These are phyloP conservation scores for Sarcophaga peregrina DNA, from an alignment of 1,140 invertebrate species.

Conservation along the genomic window DNA sequence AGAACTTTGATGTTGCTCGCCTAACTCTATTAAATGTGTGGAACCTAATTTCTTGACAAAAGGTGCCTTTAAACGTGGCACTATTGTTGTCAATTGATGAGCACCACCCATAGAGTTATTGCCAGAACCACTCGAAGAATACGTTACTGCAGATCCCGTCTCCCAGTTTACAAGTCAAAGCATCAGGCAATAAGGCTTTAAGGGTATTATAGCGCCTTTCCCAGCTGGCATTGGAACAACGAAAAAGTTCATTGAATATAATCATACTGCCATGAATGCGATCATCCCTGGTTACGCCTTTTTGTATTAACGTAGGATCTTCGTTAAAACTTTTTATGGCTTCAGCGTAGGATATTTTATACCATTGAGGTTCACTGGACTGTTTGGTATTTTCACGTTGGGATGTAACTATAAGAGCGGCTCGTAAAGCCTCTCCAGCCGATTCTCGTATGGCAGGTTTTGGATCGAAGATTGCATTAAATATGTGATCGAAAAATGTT, in stretches of 20 bases:
- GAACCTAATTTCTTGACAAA: conserved; percentile 62
- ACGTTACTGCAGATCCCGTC: conserved; percentile 46
- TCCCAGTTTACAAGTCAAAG: conserved; percentile 64
- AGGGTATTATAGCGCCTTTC: conserved; percentile 84
- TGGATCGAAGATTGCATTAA: conserved; percentile 90
- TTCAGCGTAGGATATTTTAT: conserved; percentile 92
- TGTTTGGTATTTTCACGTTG: conserved; percentile 93
- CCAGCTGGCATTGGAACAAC: conserved; percentile 92
- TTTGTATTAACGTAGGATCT: conserved; percentile 69
- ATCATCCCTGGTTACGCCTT: conserved; percentile 87
- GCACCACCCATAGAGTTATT: conserved; percentile 45
- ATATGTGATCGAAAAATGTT: conserved; percentile 95
- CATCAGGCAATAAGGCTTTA: conserved; percentile 66
- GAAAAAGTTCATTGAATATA: conserved; percentile 92
- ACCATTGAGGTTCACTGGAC: conserved; percentile 90
- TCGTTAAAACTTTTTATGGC: conserved; percentile 82
- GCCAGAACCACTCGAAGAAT: neutral
- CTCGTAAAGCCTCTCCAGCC: conserved; percentile 91
- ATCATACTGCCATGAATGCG: conserved; percentile 92
- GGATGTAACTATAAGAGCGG: conserved; percentile 92
- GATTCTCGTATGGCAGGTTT: conserved; percentile 93
- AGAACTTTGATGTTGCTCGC: conserved; percentile 55
- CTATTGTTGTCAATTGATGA: conserved; percentile 59
- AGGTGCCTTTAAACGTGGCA: conserved; percentile 66
- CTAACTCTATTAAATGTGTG: conserved; percentile 54